phyloP scores from a whole-genome alignment of 2,888 invertebrate genomes.

The Caenorhabditis panamensis region DNA sequence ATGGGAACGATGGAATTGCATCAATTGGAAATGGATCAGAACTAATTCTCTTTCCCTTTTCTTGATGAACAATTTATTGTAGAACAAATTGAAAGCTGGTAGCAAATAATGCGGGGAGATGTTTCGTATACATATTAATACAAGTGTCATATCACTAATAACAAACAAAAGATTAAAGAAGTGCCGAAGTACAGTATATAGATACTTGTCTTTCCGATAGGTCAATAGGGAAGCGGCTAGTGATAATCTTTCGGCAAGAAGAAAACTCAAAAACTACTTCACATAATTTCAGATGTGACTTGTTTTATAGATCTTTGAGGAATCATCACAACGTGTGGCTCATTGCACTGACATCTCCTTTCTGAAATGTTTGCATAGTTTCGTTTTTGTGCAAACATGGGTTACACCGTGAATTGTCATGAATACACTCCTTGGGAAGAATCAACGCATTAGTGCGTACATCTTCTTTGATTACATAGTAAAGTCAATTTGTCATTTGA shows the following conservation, averaged over 20 bases:
- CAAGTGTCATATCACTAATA: constrained; percentile 56
- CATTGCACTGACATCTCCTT: too few relatives aligned
- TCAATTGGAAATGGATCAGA: constrained; percentile 22
- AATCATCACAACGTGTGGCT: too few relatives aligned
- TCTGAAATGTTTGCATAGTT: constrained; percentile 39
- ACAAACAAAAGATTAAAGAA: constrained; percentile 59
- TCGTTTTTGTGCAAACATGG: constrained; percentile 48
- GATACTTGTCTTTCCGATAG: constrained; percentile 36
- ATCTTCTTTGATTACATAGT: constrained; percentile 52
- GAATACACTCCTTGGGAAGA: constrained; percentile 22
- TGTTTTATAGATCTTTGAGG: too few relatives aligned
- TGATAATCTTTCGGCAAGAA: constrained; percentile 31
- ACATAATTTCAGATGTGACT: too few relatives aligned
- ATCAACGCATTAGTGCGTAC: constrained; percentile 50
- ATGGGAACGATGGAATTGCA: constrained; percentile 31
- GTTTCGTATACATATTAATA: constrained; percentile 47
- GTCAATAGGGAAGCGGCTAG: too few relatives aligned
- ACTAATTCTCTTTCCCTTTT: neutral
- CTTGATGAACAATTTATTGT: constrained; percentile 2
- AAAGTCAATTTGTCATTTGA: constrained; percentile 51
- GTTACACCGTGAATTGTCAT: constrained; percentile 54
- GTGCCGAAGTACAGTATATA: constrained; percentile 52
- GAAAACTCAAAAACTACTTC: neutral
- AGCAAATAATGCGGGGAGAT: constrained; percentile 43
- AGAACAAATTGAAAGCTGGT: neutral